These are phyloP conservation scores for Botrylloides violaceus DNA, from an alignment of 23 tunicate species.

Conservation along the genomic window DNA sequence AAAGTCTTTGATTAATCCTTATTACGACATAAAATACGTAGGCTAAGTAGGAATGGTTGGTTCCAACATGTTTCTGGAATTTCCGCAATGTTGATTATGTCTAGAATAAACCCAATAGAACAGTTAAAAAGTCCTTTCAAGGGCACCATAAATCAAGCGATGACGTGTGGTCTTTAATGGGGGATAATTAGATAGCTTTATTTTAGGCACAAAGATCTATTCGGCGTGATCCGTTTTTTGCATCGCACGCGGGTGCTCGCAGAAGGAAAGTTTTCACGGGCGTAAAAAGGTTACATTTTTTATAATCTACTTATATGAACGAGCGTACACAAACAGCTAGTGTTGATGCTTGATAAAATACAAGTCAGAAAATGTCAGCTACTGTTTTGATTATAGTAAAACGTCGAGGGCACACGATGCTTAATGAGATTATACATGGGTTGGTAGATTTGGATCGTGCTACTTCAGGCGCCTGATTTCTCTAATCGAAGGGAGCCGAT, in stretches of 20 bases:
- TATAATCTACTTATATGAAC: background rate
- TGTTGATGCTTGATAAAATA: no score
- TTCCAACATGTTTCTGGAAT: background rate
- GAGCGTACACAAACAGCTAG: background rate
- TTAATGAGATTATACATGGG: no score
- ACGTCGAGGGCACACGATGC: no score
- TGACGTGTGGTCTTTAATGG: constrained; percentile 1
- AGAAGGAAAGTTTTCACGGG: background rate
- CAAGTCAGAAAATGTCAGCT: no score
- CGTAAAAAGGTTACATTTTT: background rate
- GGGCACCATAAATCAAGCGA: background rate
- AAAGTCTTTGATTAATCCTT: no score
- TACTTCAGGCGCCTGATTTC: no score
- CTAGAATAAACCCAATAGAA: background rate
- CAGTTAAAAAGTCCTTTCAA: background rate
- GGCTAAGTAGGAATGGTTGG: no score
- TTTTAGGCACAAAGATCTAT: background rate
- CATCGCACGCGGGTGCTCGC: background rate
- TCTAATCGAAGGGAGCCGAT: no score
- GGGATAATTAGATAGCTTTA: background rate
- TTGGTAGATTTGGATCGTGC: no score
- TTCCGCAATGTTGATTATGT: background rate
- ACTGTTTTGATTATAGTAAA: no score
- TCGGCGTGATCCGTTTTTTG: background rate
- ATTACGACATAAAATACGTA: no score